Conservation (phyloP, 2,113 vertebrate species). For the Lasiurus borealis region DNA sequence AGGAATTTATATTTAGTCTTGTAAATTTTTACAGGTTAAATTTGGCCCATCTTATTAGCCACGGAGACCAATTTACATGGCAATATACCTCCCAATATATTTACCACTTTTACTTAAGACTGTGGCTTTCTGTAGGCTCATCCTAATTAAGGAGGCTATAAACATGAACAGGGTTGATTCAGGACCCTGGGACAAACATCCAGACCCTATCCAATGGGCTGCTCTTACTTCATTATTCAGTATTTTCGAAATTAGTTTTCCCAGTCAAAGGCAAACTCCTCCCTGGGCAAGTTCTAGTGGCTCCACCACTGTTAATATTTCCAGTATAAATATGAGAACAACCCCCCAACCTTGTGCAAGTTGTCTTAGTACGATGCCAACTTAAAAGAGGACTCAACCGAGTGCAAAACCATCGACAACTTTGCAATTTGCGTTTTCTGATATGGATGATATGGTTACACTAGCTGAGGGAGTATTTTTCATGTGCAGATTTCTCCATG, state of each 20-base stretch:
- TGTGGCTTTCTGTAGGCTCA: not conserved
- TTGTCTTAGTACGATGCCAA: not conserved
- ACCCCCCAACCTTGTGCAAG: not conserved
- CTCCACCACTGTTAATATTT: not conserved
- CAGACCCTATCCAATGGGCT: not conserved
- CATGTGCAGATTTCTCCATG: slow-evolving; percentile 1
- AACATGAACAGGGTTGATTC: not conserved
- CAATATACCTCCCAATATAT: not conserved
- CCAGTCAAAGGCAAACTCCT: not conserved
- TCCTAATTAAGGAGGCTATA: not conserved
- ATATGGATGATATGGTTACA: not conserved
- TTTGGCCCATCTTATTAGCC: not conserved
- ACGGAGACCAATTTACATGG: not conserved
- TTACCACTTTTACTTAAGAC: not conserved
- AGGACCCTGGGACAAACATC: not conserved
- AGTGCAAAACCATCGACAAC: not conserved
- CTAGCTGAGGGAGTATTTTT: slow-evolving; percentile 21
- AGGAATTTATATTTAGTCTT: slow-evolving; percentile 3
- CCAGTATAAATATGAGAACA: slow-evolving; percentile 1
- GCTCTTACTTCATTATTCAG: not conserved
- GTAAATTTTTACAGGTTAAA: slow-evolving; percentile 33
- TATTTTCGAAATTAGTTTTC: not conserved
- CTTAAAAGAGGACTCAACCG: not conserved
- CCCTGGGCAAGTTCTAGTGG: not conserved
- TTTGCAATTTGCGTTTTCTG: slow-evolving; percentile 7